Evolutionary conservation across 2,797 vertebrate species (phyloP), one percentile per base, ranked within the genome.

Genomic region (Novumbra hubbsi): DNA sequence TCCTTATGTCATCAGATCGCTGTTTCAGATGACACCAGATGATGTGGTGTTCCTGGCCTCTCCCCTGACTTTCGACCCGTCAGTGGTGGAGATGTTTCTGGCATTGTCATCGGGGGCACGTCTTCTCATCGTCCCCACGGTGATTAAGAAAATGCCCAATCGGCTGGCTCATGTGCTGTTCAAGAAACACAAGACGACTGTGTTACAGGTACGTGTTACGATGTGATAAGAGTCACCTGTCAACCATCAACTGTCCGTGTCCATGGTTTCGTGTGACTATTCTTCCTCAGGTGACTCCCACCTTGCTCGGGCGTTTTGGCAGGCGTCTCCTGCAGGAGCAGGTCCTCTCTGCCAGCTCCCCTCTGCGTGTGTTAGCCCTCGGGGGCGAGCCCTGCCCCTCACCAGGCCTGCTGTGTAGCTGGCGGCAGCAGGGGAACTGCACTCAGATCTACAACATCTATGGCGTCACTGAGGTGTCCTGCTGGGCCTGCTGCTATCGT

Each of bases 21-120:
- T 98, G 80, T 98, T 98, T 89, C 88, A 94, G 84, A 82, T 98
- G 80, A 94, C 90, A 3, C 57, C 88, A 27, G 87, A 94, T 4
- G 98, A 99, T 81, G 70, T 94, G 75, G 89, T 99, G 0, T 97
- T 99, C 81, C 88, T 99, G 69, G 95, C 96, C 27, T 98, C 98
- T 7, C 95, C 97, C 14, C 87, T 99, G 78, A 98, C 97, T 2
- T 99, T 99, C 91, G 98, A 99, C 86, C 98, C 98, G 0, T 99
- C 98, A 1, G 95, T 96, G 80, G 93, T 99, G 84, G 98, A 99
- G 64, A 82, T 99, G 66, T 99, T 99, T 76, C 11, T 97, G 68
- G 91, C 96, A n/a, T 86, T 99, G 6, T 93, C 95, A 0, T 95
- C 94, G 0, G 98, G 98, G 24, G 96, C 98, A 50, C 93, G 90